A percentile compares a stretch with the other conserved stretches of the same genome.
Conservation (phyloP, 2,797 vertebrate species). For the Lerista edwardsae region DNA sequence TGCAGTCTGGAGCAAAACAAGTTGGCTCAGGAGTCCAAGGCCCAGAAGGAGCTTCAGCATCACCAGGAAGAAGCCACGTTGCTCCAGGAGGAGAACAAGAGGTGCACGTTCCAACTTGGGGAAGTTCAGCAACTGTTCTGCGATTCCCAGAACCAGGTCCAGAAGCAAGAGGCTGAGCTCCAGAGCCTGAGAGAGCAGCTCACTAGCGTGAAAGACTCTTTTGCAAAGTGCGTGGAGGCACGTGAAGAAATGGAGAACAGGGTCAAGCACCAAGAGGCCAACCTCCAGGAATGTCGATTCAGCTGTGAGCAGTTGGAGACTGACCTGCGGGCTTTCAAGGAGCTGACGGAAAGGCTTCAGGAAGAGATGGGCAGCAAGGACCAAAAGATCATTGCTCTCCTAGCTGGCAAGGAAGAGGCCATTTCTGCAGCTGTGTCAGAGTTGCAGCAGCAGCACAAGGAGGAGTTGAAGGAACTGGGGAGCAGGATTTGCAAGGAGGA, state of each 20-base stretch:
- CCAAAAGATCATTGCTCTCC: conserved; percentile 85
- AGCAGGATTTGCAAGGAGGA: conserved; percentile 70
- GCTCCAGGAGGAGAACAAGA: conserved; percentile 78
- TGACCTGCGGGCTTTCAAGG: conserved; percentile 88
- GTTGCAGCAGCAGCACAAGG: conserved; percentile 79
- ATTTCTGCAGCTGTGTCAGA: conserved; percentile 75
- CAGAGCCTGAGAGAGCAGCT: conserved; percentile 76
- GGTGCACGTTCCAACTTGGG: conserved; percentile 74
- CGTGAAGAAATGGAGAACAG: conserved; percentile 74
- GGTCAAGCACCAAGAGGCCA: conserved; percentile 82
- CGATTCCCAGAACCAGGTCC: conserved; percentile 70
- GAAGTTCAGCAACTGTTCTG: conserved; percentile 72
- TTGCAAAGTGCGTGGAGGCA: conserved; percentile 77
- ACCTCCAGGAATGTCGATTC: conserved; percentile 84
- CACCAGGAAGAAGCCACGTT: conserved; percentile 73
- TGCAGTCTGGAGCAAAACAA: conserved; percentile 84
- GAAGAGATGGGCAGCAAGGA: conserved; percentile 87
- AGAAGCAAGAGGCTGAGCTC: conserved; percentile 78
- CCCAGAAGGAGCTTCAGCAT: conserved; percentile 76
- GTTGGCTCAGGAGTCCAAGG: conserved; percentile 76
- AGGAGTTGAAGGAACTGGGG: conserved; percentile 83
- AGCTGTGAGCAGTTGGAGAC: conserved; percentile 88
- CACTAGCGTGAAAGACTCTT: conserved; percentile 81
- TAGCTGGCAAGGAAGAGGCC: conserved; percentile 90
- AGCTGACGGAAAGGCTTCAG: conserved; percentile 84